Base-by-base conservation (phyloP, 2,113 vertebrate genomes). In the Potamarius usumacintae region DNA sequence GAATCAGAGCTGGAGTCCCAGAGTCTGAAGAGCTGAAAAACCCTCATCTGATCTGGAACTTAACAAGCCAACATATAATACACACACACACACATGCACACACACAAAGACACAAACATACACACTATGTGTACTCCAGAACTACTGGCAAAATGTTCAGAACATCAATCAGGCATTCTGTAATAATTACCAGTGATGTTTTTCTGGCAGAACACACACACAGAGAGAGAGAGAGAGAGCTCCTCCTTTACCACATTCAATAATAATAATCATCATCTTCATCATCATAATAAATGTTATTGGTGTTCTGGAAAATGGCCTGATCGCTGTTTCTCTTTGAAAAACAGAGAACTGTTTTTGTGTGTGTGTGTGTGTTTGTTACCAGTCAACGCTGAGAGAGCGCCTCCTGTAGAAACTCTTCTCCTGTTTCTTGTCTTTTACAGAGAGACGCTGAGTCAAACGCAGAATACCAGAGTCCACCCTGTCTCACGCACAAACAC, bases 1-100 rank as follows among this genome's bases (percentile, higher is more conserved):
- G 79, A 58, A 42, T 81, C 79, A 81, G 34, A 81, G 57, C 81
- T 83, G 81, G 81, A 83, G 81, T 83, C 81, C 42, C 58, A n/a
- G 81, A 83, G 81, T 83, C 81, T 83, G 81, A 83, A 50, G 18
- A 48, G 60, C 58, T 83, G 34, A 63, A 83, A 82, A 83, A 63
- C 20, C 42, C 74, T 65, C 58, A 63, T 83, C 60, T 83, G 81
- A 83, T 48, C 81, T 83, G 81, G 18, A 65, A 27, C 60, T 63
- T 34, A 42, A 48, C 34, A 63, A 82, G 58, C 80, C 58, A 63
- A 65, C 71, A 69, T 30, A 69, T 15, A 27, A 69, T 4, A 69
- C 65, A 69, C 63, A 67, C 25, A 30, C 27, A 30, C 27, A 30
- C 67, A 30, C 62, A 63, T 22, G n/a, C 20, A 22, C 7, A 15